Conservation (phyloP, 2,113 vertebrate genomes). For the Strix aluco region DNA sequence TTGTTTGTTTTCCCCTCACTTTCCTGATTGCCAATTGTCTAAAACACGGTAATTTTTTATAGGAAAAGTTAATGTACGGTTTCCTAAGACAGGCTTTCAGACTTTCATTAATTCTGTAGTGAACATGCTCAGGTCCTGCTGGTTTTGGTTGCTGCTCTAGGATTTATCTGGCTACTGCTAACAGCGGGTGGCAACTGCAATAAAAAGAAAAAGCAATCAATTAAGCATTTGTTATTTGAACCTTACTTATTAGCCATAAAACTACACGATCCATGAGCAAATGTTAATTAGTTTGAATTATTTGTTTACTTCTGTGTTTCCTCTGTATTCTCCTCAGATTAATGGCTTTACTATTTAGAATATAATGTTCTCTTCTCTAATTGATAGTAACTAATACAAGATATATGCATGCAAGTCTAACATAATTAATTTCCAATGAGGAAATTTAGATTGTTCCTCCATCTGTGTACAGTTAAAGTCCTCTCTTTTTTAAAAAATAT, state of each 20-base stretch:
- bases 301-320: constrained; percentile 64
- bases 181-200: constrained; percentile 24
- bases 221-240: constrained; percentile 48
- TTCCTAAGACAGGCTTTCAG: neutral
- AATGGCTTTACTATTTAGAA: constrained; percentile 28
- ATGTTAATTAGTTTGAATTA: constrained; percentile 68
- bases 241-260: constrained; percentile 55
- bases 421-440: neutral
- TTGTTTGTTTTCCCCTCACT: neutral
- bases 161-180: constrained; percentile 54
- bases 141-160: constrained; percentile 24
- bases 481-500: neutral
- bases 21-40: neutral
- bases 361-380: constrained; percentile 29
- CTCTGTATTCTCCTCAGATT: constrained; percentile 32
- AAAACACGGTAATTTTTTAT: neutral
- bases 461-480: neutral
- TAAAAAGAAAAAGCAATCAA: constrained; percentile 44
- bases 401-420: neutral
- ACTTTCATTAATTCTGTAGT: neutral
- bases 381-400: constrained; percentile 20
- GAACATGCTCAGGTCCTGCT: neutral
- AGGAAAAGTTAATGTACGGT: neutral
- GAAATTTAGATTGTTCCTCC: neutral
- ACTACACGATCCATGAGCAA: constrained; percentile 10